phyloP scores from a whole-genome alignment of 2,113 vertebrate genomes.

The Microtus montanus region DNA sequence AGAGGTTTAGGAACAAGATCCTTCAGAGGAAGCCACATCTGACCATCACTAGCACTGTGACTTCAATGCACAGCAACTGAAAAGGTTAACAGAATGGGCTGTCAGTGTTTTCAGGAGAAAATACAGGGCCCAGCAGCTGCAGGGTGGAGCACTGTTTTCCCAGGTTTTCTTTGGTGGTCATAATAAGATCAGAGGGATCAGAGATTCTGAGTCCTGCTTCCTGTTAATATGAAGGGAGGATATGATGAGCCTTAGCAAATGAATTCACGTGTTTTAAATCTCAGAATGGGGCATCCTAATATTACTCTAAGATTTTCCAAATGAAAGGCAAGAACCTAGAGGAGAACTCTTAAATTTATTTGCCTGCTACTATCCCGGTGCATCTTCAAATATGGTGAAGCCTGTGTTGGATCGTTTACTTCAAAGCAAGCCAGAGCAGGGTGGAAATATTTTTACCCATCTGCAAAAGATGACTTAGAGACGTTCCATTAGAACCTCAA shows the following conservation, averaged over 20 bases:
- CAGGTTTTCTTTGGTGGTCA: slow-evolving; percentile 45
- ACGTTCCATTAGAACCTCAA: not conserved
- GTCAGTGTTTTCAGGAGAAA: slow-evolving; percentile 50
- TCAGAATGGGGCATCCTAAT: not conserved
- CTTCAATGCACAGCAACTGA: slow-evolving; percentile 19
- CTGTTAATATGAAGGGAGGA: slow-evolving; percentile 69
- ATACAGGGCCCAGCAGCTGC: slow-evolving; percentile 38
- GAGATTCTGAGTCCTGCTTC: slow-evolving; percentile 71
- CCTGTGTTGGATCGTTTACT: not conserved
- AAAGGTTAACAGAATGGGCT: not conserved
- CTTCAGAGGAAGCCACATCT: not conserved
- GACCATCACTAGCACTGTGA: not conserved
- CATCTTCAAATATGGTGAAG: not conserved
- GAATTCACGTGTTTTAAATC: slow-evolving; percentile 57
- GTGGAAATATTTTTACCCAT: not conserved
- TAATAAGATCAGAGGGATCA: slow-evolving; percentile 70
- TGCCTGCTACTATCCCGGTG: slow-evolving; percentile 2
- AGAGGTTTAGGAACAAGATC: not conserved
- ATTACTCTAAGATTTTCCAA: slow-evolving; percentile 32
- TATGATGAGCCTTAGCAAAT: slow-evolving; percentile 61
- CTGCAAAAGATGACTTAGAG: not conserved
- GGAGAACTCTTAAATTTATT: not conserved
- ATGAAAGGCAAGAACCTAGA: not conserved
- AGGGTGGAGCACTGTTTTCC: slow-evolving; percentile 53
- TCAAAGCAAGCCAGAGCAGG: slow-evolving; percentile 2